These are phyloP conservation scores for Tachuris rubrigastra DNA, from an alignment of 2,113 vertebrate species.

Conservation along the genomic window DNA sequence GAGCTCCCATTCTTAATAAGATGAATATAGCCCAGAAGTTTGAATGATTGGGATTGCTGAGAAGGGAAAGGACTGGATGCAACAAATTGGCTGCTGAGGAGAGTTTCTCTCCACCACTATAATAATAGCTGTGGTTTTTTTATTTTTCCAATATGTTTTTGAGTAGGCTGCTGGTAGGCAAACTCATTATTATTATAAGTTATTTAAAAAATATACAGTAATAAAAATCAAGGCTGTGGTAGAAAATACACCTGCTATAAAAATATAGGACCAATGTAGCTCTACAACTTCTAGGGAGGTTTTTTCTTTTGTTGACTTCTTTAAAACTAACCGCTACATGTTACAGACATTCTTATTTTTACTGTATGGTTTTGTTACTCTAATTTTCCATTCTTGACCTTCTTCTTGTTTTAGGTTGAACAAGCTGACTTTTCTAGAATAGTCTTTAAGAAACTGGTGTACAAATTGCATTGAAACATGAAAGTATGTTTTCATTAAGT, in stretches of 20 bases:
- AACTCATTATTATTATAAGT: conserved; percentile 73
- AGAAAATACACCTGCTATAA: conserved; percentile 52
- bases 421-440: conserved; percentile 8
- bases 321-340: conserved; percentile 32
- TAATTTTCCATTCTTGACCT: background rate
- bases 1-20: background rate
- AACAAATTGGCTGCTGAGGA: background rate
- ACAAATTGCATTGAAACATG: background rate
- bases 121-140: background rate
- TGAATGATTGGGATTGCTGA: background rate
- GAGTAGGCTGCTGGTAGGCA: conserved; percentile 91
- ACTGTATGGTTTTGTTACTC: background rate
- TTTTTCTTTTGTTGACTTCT: conserved; percentile 25
- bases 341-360: background rate
- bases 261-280: conserved; percentile 32
- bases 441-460: background rate
- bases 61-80: background rate
- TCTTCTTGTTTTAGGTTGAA: conserved; percentile 43
- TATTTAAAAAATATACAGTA: conserved; percentile 67
- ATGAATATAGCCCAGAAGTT: background rate
- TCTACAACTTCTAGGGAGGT: background rate
- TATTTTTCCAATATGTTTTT: conserved; percentile 44
- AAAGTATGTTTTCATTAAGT: background rate
- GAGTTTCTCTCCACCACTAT: background rate
- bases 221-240: conserved; percentile 63